A percentile compares a stretch with the other conserved stretches of the same genome.
phyloP scores from a whole-genome alignment of 2,797 vertebrate species.

The Rhinichthys osculus region DNA sequence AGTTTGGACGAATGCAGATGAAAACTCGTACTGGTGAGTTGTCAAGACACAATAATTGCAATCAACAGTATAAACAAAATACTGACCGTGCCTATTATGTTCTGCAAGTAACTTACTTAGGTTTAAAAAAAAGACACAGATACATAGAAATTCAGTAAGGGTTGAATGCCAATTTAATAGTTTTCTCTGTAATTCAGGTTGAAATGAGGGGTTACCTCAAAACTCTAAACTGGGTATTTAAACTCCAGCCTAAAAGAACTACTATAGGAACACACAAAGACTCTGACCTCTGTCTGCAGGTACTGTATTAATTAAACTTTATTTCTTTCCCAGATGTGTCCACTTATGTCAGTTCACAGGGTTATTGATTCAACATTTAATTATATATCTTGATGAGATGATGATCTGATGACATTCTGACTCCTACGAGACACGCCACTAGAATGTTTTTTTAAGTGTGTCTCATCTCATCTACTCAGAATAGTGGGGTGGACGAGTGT shows the following conservation, averaged over 20 bases:
- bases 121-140: not conserved
- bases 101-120: not conserved
- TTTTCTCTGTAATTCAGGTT: not conserved
- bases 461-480: slow-evolving; percentile 64
- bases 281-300: slow-evolving; percentile 80
- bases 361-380: not conserved
- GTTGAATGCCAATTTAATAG: not conserved
- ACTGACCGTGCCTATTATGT: not conserved
- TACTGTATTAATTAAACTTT: slow-evolving; percentile 57
- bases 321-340: not conserved
- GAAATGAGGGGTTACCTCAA: slow-evolving; percentile 77
- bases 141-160: not conserved
- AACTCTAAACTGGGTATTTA: slow-evolving; percentile 72
- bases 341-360: not conserved
- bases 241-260: slow-evolving; percentile 70
- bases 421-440: not conserved
- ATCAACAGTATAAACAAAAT: not conserved
- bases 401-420: not conserved
- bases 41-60: not conserved
- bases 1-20: slow-evolving; percentile 1
- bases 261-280: slow-evolving; percentile 73
- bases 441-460: slow-evolving; percentile 1
- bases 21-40: slow-evolving; percentile 24
- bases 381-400: not conserved
- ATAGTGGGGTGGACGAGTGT: slow-evolving; percentile 74